These are phyloP conservation scores for Lithobates sylvaticus DNA, from an alignment of 2,797 vertebrate species.

Conservation along the genomic window DNA sequence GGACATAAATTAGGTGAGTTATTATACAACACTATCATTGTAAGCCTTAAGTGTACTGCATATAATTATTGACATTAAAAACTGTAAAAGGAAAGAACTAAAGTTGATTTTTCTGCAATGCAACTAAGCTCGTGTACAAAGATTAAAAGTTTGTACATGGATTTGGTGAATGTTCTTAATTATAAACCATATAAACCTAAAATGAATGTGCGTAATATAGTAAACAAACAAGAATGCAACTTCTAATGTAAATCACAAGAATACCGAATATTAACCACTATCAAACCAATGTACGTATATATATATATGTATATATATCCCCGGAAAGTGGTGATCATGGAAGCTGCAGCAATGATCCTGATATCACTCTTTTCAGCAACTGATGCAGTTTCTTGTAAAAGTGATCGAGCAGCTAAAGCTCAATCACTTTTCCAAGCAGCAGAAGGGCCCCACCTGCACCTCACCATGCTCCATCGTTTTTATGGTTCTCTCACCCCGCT, in stretches of 20 bases:
- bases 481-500: no score
- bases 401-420: no score
- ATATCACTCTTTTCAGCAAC: no score
- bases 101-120: background rate
- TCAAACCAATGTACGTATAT: no score
- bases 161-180: background rate
- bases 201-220: background rate
- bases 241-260: background rate
- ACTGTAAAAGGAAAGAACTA: slow-evolving; percentile 1
- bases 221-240: background rate
- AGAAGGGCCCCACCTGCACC: no score
- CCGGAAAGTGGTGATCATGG: no score
- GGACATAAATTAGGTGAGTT: slow-evolving; percentile 40
- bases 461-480: no score
- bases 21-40: slow-evolving; percentile 21
- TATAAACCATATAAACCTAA: background rate
- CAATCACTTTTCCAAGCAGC: no score
- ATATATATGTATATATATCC: no score
- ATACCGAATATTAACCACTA: no score
- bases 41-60: slow-evolving; percentile 11
- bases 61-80: slow-evolving; percentile 34
- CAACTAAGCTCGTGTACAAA: background rate
- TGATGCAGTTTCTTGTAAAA: no score
- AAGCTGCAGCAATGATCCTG: no score
- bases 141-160: background rate